Evolutionary conservation across 1,140 invertebrate genomes (phyloP).

Genomic region (Drosophila mayri): DNA sequence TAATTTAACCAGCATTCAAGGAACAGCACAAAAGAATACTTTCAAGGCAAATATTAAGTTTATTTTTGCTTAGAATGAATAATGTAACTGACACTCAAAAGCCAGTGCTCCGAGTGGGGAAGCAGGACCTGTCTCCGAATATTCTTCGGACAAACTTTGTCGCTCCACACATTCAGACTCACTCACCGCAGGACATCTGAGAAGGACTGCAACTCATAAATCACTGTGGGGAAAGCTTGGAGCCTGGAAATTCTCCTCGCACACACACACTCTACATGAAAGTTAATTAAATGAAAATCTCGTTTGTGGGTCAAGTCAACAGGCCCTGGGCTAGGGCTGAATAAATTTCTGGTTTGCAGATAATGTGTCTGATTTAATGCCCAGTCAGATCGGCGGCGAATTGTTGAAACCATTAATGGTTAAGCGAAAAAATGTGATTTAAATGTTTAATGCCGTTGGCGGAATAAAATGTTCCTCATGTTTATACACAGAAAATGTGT

Average conservation of each 20-base stretch:
- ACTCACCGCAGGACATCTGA: constrained; percentile 33
- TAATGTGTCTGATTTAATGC: constrained; percentile 21
- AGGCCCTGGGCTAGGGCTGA: constrained; percentile 11
- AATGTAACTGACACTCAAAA: constrained; percentile 45
- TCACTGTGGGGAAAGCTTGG: constrained; percentile 35
- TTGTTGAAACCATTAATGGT: constrained; percentile 44
- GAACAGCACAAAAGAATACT: constrained; percentile 4
- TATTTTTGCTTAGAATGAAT: constrained; percentile 28
- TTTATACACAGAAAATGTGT: constrained; percentile 11
- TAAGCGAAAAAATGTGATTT: constrained; percentile 29
- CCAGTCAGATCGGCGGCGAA: constrained; percentile 35
- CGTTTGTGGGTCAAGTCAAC: constrained; percentile 27
- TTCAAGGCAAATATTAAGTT: constrained; percentile 30
- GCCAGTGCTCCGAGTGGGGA: not conserved
- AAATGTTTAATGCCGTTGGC: constrained; percentile 24
- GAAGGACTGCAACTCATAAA: constrained; percentile 43
- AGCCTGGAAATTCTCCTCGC: constrained; percentile 19
- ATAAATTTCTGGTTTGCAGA: constrained; percentile 34
- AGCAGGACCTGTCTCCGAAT: constrained; percentile 31
- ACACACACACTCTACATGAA: constrained; percentile 24
- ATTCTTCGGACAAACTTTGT: constrained; percentile 38
- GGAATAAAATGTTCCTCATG: constrained; percentile 15
- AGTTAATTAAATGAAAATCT: constrained; percentile 69
- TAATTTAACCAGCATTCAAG: constrained; percentile 10
- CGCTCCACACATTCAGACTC: constrained; percentile 12